Evolutionary conservation across 1,140 invertebrate genomes (phyloP), one percentile per base, ranked within the genome.

Genomic region (Trypoxylus dichotomus): DNA sequence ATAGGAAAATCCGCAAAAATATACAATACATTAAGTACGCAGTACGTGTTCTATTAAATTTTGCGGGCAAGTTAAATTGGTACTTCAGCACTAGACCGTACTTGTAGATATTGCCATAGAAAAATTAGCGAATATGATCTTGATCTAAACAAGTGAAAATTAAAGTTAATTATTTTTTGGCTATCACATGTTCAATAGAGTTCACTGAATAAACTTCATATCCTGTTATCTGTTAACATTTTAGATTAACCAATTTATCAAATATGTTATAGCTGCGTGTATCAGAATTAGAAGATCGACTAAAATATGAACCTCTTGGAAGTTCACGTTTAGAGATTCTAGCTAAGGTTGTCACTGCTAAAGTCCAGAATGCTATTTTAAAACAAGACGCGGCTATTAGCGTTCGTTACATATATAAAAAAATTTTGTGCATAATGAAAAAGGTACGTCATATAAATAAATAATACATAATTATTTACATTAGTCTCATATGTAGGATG

Each of bases 381-480:
- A 91, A 91, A 81, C 87, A 89, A 80, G 90, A 90, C 75, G 88
- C 90, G 0, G 91, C 90, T 0, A 85, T 89, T 74, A 88, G 88
- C 11, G 90, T 92, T 76, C 85, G 87, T 74, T 85, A 88, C 37
- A 90, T 90, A 78, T 92, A 91, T 76, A 86, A 85, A 75, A 86
- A 87, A 77, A 91, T 92, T 79, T 80, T 91, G 37, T 86, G 88
- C 41, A 90, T 91, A 27, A 85, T 92, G 24, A 90, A 89, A 84
- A 90, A 91, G 60, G 60, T 68, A 11, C 3, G n/a, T 1, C 21
- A 54, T 54, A 19, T 6, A n/a, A 19, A 6, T 5, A 19, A 1
- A 19, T 54, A 43, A 43, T 54, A 2, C 2, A n/a, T 0, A 15
- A 19, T n/a, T 19, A 54, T 47, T 47, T n/a, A 3, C 19, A 54